Base-by-base conservation (phyloP, 2,797 vertebrate genomes). In the Semotilus atromaculatus region DNA sequence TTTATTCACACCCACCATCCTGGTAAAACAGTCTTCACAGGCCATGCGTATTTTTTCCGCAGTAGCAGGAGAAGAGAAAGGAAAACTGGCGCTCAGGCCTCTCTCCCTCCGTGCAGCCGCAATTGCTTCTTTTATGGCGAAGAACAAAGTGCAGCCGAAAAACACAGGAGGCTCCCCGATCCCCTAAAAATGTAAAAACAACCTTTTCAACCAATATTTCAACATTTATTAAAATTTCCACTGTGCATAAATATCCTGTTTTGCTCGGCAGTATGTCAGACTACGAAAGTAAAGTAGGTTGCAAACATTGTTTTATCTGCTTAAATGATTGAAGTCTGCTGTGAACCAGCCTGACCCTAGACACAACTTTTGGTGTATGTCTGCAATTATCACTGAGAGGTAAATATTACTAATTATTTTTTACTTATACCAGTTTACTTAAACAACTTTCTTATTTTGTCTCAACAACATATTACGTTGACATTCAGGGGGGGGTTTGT, bases 61-160 rank as follows among this genome's bases (percentile, higher is more conserved):
- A 0, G 94, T 96, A 5, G 96, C 92, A 4, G 96, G 96, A 78
- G 96, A 96, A 77, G 88, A 93, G 82, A 94, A 89, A 0, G 23
- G 75, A 82, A 95, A 94, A 81, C 80, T 84, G 10, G 89, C 88
- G 0, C 87, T 86, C 70, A 93, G 48, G 34, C 89, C 93, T 85
- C 94, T 92, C 60, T 96, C 94, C 51, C 80, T 93, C 11, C 92
- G 90, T 1, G 91, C 94, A 2, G 88, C 80, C 0, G 90, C 89
- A 62, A 96, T 64, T 1, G 95, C 95, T 66, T 96, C 93, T 83
- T 92, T 90, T 45, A 96, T 93, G 85, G 95, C 95, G 0, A 96
- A 96, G 90, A 96, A 96, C 75, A 96, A 91, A 51, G 94, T 95
- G 45, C 93, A 93, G 78, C 95, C 96, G 70, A 96, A 91, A 90